Base-by-base conservation (phyloP, 1,140 invertebrate species). In the Luehdorfia chinensis region DNA sequence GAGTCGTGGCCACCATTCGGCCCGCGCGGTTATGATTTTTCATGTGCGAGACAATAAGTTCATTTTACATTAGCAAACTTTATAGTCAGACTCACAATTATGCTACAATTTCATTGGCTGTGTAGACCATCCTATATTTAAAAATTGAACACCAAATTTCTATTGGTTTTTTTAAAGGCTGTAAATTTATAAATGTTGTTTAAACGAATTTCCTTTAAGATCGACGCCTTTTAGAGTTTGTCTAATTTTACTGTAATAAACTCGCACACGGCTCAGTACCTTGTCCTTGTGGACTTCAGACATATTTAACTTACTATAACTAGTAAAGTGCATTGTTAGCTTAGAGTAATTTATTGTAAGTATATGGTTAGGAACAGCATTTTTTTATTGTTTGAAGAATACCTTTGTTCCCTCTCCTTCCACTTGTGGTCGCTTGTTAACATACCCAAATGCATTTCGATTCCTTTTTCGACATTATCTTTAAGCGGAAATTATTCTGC, bases 321-420 rank as follows among this genome's bases (percentile, higher is more conserved):
- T 74, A 72, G 72, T 75, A 71, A 75, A 60, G 75, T 83, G 70
- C 70, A 79, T 72, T 78, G 70, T 85, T 84, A 84, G 75, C 66
- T 67, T 84, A 84, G 75, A 66, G 64, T 85, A 76, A 83, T 83
- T 80, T 86, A 83, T 79, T 72, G 62, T 84, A 86, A 83, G 79
- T 78, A 59, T 81, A 81, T 75, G 50, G 55, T 65, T 81, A 76
- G 73, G 67, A 67, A 77, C 60, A 56, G 75, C 72, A 70, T 80
- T 66, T 65, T 47, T 46, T 57, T 66, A 45, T 57, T 55, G 51
- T 28, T 56, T 51, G 50, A 50, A 48, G 41, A 57, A 48, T 49
- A 47, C 30, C 39, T 52, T 59, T 30, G 14, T 54, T 59, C 45
- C 66, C 62, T 75, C 52, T 77, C 71, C 67, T 78, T 56, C 70